A percentile compares a stretch with the other conserved stretches of the same genome.
phyloP scores from a whole-genome alignment of 1,140 invertebrate species.

The Zaprionus taronus region DNA sequence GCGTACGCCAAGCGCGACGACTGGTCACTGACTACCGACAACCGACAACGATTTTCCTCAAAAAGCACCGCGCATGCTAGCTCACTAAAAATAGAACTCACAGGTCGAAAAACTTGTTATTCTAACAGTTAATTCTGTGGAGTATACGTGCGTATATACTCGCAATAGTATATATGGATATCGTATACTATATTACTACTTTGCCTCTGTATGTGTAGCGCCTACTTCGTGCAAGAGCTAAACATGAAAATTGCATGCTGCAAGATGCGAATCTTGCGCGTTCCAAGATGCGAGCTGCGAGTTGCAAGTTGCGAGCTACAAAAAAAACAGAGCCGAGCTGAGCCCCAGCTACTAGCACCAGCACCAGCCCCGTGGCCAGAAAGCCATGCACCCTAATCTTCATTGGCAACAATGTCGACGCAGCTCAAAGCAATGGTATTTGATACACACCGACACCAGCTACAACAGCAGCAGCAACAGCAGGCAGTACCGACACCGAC shows the following conservation, averaged over 20 bases:
- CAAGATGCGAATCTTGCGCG: conserved; percentile 8
- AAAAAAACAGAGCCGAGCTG: not conserved
- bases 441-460: conserved; percentile 40
- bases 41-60: conserved; percentile 44
- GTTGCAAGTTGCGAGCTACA: conserved; percentile 3
- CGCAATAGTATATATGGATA: conserved; percentile 14
- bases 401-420: conserved; percentile 54
- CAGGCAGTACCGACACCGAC: conserved; percentile 10
- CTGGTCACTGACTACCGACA: conserved; percentile 49
- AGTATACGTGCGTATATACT: conserved; percentile 36
- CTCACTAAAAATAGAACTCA: conserved; percentile 51
- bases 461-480: conserved; percentile 2
- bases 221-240: conserved; percentile 21
- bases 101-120: conserved; percentile 56
- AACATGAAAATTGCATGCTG: conserved; percentile 50
- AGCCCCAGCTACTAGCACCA: conserved; percentile 1
- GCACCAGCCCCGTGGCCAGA: conserved; percentile 25
- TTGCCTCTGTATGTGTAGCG: conserved; percentile 14
- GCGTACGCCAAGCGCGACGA: conserved; percentile 56
- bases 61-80: conserved; percentile 30
- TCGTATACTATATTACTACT: not conserved
- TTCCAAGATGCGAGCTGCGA: conserved; percentile 13
- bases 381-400: conserved; percentile 53
- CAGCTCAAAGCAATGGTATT: conserved; percentile 46
- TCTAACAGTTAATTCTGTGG: conserved; percentile 51